phyloP scores from a whole-genome alignment of 1,140 invertebrate species.

The Zaprionus ghesquierei region DNA sequence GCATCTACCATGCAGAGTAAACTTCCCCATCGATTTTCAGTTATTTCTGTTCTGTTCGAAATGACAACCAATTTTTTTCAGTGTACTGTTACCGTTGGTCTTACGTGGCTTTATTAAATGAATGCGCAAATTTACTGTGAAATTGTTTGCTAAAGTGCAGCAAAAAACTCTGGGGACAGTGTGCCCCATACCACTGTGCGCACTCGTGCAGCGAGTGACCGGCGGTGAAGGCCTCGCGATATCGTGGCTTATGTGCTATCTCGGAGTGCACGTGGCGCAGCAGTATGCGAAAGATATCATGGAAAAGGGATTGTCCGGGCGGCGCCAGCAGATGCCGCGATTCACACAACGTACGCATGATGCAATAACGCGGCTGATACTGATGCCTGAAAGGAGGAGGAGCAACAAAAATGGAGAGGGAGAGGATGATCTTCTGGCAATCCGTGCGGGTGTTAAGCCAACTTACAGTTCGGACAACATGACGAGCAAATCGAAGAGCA shows the following conservation, averaged over 20 bases:
- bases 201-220: conserved; percentile 65
- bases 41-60: too few species aligned
- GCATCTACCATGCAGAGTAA: too few species aligned
- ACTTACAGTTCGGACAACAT: conserved; percentile 60
- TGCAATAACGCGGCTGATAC: conserved; percentile 86
- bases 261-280: conserved; percentile 84
- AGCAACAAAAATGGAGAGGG: not conserved
- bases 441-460: not conserved
- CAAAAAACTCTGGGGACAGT: conserved; percentile 76
- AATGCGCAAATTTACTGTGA: conserved; percentile 30
- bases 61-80: too few species aligned
- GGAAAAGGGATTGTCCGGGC: conserved; percentile 86
- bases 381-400: conserved; percentile 81
- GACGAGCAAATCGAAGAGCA: conserved; percentile 59
- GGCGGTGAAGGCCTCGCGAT: conserved; percentile 59
- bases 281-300: conserved; percentile 86
- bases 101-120: conserved; percentile 33
- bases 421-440: not conserved
- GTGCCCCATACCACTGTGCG: conserved; percentile 63
- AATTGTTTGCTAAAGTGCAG: conserved; percentile 52
- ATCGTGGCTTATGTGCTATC: conserved; percentile 64
- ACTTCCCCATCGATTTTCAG: too few species aligned
- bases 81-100: conserved; percentile 25
- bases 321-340: conserved; percentile 84
- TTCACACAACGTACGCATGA: conserved; percentile 88